These are phyloP conservation scores for Onychomys torridus DNA, from an alignment of 2,797 vertebrate genomes.

Conservation along the genomic window DNA sequence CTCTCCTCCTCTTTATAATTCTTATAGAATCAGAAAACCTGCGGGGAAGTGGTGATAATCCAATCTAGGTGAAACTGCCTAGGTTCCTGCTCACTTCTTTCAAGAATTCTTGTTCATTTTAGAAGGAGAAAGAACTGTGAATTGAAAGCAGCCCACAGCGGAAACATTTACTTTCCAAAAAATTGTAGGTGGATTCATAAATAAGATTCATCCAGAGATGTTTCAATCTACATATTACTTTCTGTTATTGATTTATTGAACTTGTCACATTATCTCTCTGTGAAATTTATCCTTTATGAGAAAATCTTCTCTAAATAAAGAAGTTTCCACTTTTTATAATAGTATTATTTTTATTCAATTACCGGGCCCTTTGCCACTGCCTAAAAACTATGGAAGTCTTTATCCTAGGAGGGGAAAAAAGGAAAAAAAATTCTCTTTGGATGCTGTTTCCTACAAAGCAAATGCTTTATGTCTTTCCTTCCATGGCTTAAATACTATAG, in stretches of 20 bases:
- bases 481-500: neutral
- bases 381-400: conserved; percentile 47
- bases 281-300: conserved; percentile 61
- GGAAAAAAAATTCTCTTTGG: neutral
- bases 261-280: conserved; percentile 65
- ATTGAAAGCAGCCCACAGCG: neutral
- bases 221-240: conserved; percentile 64
- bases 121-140: conserved; percentile 43
- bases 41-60: neutral
- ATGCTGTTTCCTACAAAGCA: neutral
- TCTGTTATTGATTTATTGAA: conserved; percentile 71
- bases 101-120: conserved; percentile 53
- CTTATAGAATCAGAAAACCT: conserved; percentile 8
- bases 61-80: neutral
- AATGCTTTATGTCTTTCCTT: neutral
- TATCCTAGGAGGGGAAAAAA: neutral
- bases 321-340: conserved; percentile 24
- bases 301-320: conserved; percentile 65
- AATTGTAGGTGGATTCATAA: conserved; percentile 64
- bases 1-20: too few species aligned
- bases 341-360: conserved; percentile 62
- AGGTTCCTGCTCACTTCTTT: neutral
- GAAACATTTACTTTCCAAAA: conserved; percentile 55
- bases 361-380: conserved; percentile 1
- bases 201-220: conserved; percentile 50